These are phyloP conservation scores for Hippocampus comes DNA, from an alignment of 2,113 vertebrate species.

Conservation along the genomic window DNA sequence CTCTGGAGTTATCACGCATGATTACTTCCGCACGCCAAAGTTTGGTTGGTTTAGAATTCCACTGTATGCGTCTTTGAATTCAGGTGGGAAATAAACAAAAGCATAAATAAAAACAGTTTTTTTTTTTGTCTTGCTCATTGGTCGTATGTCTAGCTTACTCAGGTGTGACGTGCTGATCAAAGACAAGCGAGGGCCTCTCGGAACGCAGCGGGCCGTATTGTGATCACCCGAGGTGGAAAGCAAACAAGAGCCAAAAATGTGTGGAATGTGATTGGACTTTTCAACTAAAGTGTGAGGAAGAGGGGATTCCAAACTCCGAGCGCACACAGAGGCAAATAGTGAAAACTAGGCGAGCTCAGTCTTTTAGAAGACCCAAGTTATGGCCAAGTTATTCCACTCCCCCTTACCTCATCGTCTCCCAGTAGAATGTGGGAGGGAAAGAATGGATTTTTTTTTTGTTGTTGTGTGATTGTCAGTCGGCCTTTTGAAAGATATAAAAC, in stretches of 20 bases:
- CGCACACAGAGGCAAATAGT: constrained; percentile 20
- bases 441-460: constrained; percentile 18
- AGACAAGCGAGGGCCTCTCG: constrained; percentile 28
- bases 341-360: constrained; percentile 7
- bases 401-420: constrained; percentile 26
- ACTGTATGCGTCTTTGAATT: neutral
- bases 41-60: too few relatives aligned
- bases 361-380: constrained; percentile 39
- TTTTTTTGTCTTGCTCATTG: constrained; percentile 12
- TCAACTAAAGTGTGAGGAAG: constrained; percentile 51
- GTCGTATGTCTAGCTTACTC: constrained; percentile 17
- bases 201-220: constrained; percentile 39
- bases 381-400: constrained; percentile 13
- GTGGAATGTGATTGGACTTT: constrained; percentile 62
- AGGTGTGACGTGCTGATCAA: constrained; percentile 50
- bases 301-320: constrained; percentile 41
- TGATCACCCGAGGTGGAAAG: constrained; percentile 54
- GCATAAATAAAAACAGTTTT: neutral
- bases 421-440: constrained; percentile 25
- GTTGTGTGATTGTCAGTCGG: constrained; percentile 3
- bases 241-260: constrained; percentile 59
- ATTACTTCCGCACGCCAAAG: too few relatives aligned
- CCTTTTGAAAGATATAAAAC: constrained; percentile 24
- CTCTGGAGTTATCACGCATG: too few relatives aligned
- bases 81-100: neutral